Base-by-base conservation (phyloP, 2,888 invertebrate species). In the Parascotia fuliginaria region DNA sequence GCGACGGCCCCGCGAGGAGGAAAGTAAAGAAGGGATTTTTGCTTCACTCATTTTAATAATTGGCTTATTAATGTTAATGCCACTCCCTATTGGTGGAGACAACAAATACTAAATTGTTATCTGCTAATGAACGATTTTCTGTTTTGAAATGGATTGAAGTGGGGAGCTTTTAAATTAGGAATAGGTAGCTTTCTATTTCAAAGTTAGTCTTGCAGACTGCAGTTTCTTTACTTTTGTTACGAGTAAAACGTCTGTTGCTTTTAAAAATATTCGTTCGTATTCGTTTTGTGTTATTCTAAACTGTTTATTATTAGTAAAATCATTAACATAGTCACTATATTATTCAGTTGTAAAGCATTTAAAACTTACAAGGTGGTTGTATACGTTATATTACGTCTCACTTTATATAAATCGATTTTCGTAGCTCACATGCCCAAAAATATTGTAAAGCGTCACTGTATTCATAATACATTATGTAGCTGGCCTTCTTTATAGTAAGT, bases 21-120 rank as follows among this genome's bases (percentile, higher is more conserved):
- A 42, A 44, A 7, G 24, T 47, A 33, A 50, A 62, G 71, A 62
- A 68, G 65, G 61, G 58, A 63, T 70, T 67, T 65, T 65, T 64
- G 63, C 68, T 63, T 71, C 61, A 64, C 70, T 69, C 73, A 71
- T 73, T 77, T 75, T 56, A 64, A 68, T 81, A 81, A 81, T 74
- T 73, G 71, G 68, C 59, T 74, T 70, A 74, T 73, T 73, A 71
- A 66, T 69, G 65, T 62, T 67, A 70, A 74, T 74, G 63, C 64
- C 51, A 38, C 38, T 61, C 49, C 44, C 42, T 53, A 66, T 60
- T 60, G 54, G 48, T n/a, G 40, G 29, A 42, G 42, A 50, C 44
- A 36, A 16, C 42, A 40, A 40, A 44, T 37, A 31, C 39, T 44
- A 24, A 9, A 24, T 24, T 3, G 24, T 24, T 3, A 34, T 34